Conservation (phyloP, 2,113 vertebrate genomes). For the Lycocorax pyrrhopterus region DNA sequence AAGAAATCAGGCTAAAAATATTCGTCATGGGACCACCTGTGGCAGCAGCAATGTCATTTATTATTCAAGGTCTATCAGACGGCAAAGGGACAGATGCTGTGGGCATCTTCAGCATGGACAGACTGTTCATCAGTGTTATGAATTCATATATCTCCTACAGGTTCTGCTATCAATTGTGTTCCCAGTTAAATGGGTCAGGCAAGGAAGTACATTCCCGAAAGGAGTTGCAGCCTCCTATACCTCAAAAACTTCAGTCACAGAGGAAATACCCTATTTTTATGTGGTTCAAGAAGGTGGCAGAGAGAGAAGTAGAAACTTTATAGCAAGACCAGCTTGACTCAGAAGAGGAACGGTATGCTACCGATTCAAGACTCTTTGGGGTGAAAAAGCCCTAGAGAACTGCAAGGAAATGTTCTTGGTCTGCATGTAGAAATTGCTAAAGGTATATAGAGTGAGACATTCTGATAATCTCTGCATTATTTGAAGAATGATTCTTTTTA, state of each 20-base stretch:
- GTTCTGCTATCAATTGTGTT: neutral
- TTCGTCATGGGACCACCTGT: neutral
- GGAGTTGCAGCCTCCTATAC: neutral
- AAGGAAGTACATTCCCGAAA: neutral
- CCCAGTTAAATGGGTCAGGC: neutral
- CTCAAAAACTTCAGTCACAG: neutral
- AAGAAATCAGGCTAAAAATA: neutral
- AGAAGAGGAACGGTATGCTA: neutral
- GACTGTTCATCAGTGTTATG: neutral
- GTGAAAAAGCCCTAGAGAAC: neutral
- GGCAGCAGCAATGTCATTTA: neutral
- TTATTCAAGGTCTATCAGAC: neutral
- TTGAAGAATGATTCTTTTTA: neutral
- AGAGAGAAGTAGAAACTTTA: neutral
- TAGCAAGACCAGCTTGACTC: neutral
- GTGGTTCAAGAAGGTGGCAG: neutral
- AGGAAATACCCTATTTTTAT: neutral
- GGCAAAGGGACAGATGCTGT: neutral
- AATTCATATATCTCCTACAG: neutral
- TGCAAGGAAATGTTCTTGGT: neutral
- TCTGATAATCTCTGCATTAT: neutral
- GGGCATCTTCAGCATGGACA: neutral
- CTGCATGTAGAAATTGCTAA: neutral
- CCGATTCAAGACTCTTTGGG: neutral
- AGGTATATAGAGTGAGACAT: neutral